Evolutionary conservation across 2,113 vertebrate genomes (phyloP), one percentile per base, ranked within the genome.

Genomic region (Sander lucioperca): DNA sequence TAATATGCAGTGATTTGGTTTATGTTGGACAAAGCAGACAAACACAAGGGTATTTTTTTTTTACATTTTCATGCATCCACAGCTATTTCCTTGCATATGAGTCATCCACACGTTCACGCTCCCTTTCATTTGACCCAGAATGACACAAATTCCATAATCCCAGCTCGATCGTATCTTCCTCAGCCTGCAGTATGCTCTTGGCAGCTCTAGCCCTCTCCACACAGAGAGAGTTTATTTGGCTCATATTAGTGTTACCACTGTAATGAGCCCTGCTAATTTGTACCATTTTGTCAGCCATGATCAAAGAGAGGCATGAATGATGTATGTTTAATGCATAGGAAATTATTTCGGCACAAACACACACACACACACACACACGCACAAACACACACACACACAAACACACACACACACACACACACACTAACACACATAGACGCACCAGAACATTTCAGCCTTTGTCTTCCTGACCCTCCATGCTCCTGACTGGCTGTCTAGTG

Each of bases 191-290:
- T 21, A 4, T 18, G 77, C 69, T 87, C 70, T 73, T 85, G 88
- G 87, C 90, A 91, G 76, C 76, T 25, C 10, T 54, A 78, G 27
- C 71, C 53, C 48, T 81, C 21, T 74, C 33, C 75, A 27, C 25
- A 4, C 56, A 72, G 68, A 74, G 78, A n/a, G n/a, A 77, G 51
- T 87, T 85, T 87, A 54, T 88, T 88, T 83, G 88, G 74, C 89
- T 84, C 64, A 23, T 70, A 87, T 91, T 76, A 79, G 79, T n/a
- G 45, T 45, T 78, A 70, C 27, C 56, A 39, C 54, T 5, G 18
- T 88, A 85, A 92, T 76, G 82, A 92, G 61, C 74, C 18, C 10
- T 4, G 59, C 68, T 91, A 62, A 90, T 93, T 90, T 93, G 88
- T 85, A 84, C 72, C 78, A 74, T 86, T 93, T 92, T 91, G 76